Percentiles rank a stretch among this genome's conserved stretches.
Evolutionary conservation across 2,888 invertebrate genomes (phyloP).

Genomic region (Choreutis nemorana): DNA sequence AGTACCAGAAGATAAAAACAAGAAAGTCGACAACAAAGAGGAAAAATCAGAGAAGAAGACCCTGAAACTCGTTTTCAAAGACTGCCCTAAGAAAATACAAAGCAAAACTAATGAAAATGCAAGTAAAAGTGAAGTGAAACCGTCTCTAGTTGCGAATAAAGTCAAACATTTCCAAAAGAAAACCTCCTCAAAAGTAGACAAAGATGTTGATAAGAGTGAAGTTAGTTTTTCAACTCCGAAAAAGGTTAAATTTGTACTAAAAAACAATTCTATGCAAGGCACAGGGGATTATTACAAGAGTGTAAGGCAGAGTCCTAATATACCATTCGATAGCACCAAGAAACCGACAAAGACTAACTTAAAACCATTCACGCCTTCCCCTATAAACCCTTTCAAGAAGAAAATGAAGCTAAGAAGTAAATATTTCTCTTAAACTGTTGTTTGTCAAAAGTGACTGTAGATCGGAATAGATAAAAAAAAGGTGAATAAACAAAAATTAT

Average conservation of each 20-base stretch:
- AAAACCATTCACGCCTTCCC: slow-evolving; percentile 73
- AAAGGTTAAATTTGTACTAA: slow-evolving; percentile 76
- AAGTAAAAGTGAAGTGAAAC: background rate
- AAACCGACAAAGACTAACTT: slow-evolving; percentile 77
- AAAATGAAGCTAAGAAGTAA: slow-evolving; percentile 56
- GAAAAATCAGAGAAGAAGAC: slow-evolving; percentile 10
- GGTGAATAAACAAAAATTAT: too few species aligned
- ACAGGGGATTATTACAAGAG: slow-evolving; percentile 77
- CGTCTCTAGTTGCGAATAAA: slow-evolving; percentile 24
- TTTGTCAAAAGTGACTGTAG: too few species aligned
- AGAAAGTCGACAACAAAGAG: slow-evolving; percentile 9
- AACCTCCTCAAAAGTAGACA: slow-evolving; percentile 11
- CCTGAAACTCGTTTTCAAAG: too few species aligned
- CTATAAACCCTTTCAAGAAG: slow-evolving; percentile 81
- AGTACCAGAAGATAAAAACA: slow-evolving; percentile 10
- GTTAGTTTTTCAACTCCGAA: slow-evolving; percentile 44
- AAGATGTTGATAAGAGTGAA: slow-evolving; percentile 16
- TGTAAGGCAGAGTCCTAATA: slow-evolving; percentile 73
- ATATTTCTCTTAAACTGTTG: too few species aligned
- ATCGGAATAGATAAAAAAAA: too few species aligned
- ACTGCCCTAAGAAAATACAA: slow-evolving; percentile 4
- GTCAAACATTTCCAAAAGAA: slow-evolving; percentile 33
- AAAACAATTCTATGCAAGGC: slow-evolving; percentile 75
- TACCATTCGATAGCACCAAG: slow-evolving; percentile 77
- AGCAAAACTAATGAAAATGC: slow-evolving; percentile 1